These are phyloP conservation scores for Crypturellus tataupa DNA, from an alignment of 2,797 vertebrate genomes.

Conservation along the genomic window DNA sequence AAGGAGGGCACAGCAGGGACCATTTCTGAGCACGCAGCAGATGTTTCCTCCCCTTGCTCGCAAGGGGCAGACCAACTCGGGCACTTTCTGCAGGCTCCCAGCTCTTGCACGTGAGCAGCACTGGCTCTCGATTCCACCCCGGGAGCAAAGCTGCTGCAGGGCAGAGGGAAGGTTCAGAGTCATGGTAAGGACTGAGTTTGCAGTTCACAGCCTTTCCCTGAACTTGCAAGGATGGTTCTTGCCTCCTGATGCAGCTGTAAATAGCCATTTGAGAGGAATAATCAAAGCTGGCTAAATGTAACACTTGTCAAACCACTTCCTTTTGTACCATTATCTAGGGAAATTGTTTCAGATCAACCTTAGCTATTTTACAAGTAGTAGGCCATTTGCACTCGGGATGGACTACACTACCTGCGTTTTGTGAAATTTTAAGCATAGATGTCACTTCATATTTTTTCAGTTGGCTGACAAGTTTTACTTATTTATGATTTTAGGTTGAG, in stretches of 20 bases:
- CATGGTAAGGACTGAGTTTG: background rate
- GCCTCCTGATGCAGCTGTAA: background rate
- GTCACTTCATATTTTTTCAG: background rate
- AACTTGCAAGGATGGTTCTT: background rate
- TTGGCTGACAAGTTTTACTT: background rate
- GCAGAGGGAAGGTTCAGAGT: background rate
- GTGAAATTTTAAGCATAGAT: background rate
- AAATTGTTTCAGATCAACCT: background rate
- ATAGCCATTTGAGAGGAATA: background rate
- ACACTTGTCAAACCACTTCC: background rate
- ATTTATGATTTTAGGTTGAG: background rate
- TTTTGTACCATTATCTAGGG: background rate
- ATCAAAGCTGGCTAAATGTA: background rate
- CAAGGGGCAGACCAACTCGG: background rate
- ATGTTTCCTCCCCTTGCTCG: background rate
- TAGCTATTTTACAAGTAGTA: background rate
- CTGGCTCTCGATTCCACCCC: background rate
- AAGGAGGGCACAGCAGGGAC: background rate
- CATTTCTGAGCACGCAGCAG: background rate
- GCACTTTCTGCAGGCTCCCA: background rate
- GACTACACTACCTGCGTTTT: background rate
- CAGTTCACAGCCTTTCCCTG: background rate
- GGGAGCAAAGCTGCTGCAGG: fast-evolving
- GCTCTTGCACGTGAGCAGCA: background rate
- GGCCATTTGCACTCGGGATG: background rate